Evolutionary conservation across 1,140 invertebrate genomes (phyloP).

Genomic region (Penaeus japonicus): DNA sequence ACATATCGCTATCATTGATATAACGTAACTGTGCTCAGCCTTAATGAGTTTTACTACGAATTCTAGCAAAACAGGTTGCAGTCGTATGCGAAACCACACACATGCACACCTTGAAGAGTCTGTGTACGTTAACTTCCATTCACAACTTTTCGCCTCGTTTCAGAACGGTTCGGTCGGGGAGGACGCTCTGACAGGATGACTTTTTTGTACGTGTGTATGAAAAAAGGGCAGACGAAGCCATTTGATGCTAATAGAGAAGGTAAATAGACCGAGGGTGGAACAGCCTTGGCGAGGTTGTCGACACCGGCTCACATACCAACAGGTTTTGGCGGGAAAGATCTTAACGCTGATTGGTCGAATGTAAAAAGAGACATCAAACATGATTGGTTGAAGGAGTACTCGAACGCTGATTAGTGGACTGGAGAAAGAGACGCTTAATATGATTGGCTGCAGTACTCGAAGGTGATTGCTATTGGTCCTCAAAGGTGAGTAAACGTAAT

Average conservation of each 20-base stretch:
- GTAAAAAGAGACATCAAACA: neutral
- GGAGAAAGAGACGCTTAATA: neutral
- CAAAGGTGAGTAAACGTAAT: conserved; percentile 34
- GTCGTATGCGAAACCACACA: conserved; percentile 1
- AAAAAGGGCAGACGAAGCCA: neutral
- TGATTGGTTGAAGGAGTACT: conserved; percentile 32
- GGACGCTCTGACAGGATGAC: neutral
- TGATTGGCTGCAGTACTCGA: conserved; percentile 11
- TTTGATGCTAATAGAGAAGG: neutral
- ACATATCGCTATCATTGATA: neutral
- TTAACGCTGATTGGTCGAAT: conserved; percentile 25
- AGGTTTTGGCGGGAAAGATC: conserved; percentile 50
- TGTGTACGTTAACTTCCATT: neutral
- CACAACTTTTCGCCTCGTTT: neutral
- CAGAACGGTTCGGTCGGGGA: neutral
- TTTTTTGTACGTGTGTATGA: neutral
- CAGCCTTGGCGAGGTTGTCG: conserved; percentile 53
- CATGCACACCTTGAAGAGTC: neutral
- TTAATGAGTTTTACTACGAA: neutral
- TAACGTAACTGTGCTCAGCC: neutral
- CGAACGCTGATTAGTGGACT: conserved; percentile 20
- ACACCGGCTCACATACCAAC: conserved; percentile 47
- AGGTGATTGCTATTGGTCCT: conserved; percentile 2
- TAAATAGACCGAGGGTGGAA: conserved; percentile 42
- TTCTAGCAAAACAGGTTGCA: neutral